Base-by-base conservation (phyloP, 2,888 invertebrate genomes). In the Tipula vernalis region DNA sequence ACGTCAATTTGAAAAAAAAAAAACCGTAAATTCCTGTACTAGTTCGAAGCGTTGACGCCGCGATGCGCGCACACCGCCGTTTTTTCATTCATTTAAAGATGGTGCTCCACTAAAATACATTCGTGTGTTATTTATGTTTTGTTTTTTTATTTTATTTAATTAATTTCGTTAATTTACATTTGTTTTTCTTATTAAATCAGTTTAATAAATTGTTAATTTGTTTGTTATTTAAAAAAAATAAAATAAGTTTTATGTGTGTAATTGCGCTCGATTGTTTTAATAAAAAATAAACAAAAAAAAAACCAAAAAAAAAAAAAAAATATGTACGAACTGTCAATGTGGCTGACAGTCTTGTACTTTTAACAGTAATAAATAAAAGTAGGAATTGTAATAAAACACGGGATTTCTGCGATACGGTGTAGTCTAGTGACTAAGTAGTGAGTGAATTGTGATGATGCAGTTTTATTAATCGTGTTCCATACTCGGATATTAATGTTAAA, bases 1-100 rank as follows among this genome's bases (percentile, higher is more conserved):
- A 57, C 51, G 51, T 57, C 18, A 18, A 71, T 71, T 71, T 71
- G 28, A 71, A 71, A 71, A 57, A 84, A 57, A 57, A 86, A 13
- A 51, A 71, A 71, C 71, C 28, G 71, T 28, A 84, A 86, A 86
- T 86, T 86, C 86, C 86, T 39, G 0, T 39, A 2, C 0, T 86
- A 86, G 86, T 86, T 15, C 36, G 6, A 6, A 86, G 86, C 86
- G 86, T 86, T 86, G 86, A 41, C 91, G 96, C 97, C 13, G 5
- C 36, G n/a, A 39, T 39, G 84, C 84, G 84, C 84, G n/a, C 84
- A 84, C 39, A 39, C 36, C 41, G 36, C 84, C 39, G 41, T 84
- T 84, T 84, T n/a, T 15, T 8, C 28, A 84, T 84, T 84, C 84
- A 84, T 84, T 83, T 84, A 84, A 84, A 84, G 84, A 84, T 84